Evolutionary conservation across 2,113 vertebrate genomes (phyloP), one percentile per base, ranked within the genome.

Genomic region (Tychaedon coryphoeus): DNA sequence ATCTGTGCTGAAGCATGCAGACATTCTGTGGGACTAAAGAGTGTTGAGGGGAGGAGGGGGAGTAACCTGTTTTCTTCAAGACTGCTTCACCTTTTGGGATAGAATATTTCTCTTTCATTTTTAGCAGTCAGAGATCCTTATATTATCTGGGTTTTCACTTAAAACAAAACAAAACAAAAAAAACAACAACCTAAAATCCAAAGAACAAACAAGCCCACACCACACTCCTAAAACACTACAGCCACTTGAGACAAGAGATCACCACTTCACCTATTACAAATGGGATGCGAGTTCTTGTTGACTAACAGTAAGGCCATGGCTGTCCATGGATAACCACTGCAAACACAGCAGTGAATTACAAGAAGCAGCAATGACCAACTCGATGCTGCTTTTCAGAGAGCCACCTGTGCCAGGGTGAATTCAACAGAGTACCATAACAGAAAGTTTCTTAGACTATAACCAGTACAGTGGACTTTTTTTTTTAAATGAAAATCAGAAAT

Each of bases 1-100:
- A 99, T 99, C 98, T 95, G 95, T 97, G 97, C 97, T 96, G 95
- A 97, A 96, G 97, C 97, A 97, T 94, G 93, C 96, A 98, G 96
- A 94, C 73, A 16, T 95, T 96, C 95, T 93, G 76, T 86, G 88
- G 92, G 86, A 95, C 97, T 95, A 94, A 92, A 92, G 54, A 58
- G 74, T 72, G 60, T 50, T 64, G 76, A 40, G 67, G n/a, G 34
- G 43, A 56, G 50, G 7, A 83, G 75, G 80, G 60, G 89, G 51
- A 87, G 69, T 93, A 98, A 96, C 94, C 91, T 95, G 90, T 97
- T 98, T 97, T 97, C 97, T 96, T 97, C 98, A 98, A 98, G 97
- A 96, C 95, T 96, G 93, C 96, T 97, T 97, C 80, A 97, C 96
- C 92, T 98, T 98, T 98, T 97, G 97, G 93, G 93, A 96, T 83